A percentile compares a stretch with the other conserved stretches of the same genome.
Evolutionary conservation across 2,888 invertebrate species (phyloP).

Genomic region (Rhopalosiphum nymphaeae): DNA sequence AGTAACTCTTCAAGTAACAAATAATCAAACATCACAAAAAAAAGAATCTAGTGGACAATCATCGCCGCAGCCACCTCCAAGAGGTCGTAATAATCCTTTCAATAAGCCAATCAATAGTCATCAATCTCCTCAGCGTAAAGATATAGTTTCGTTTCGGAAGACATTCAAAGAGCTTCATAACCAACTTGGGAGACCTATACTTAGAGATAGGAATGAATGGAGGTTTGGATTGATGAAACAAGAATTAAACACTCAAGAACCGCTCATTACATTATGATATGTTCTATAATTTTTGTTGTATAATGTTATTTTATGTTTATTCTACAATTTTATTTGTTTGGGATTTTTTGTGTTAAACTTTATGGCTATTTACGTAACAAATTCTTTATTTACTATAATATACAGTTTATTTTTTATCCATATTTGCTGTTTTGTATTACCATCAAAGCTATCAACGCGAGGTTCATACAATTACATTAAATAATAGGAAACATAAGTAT

Average conservation of each 20-base stretch:
- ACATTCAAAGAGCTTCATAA: slow-evolving; percentile 81
- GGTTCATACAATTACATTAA: background rate
- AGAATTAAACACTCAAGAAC: slow-evolving; percentile 42
- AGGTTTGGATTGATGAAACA: slow-evolving; percentile 69
- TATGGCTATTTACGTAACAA: background rate
- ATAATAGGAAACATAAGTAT: too few species aligned
- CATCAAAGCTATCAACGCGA: background rate
- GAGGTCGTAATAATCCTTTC: slow-evolving; percentile 86
- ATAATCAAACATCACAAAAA: slow-evolving; percentile 61
- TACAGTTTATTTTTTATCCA: slow-evolving; percentile 44
- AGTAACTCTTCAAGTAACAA: slow-evolving; percentile 66
- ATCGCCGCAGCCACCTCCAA: slow-evolving; percentile 82
- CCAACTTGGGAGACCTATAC: slow-evolving; percentile 77
- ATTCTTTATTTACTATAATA: slow-evolving; percentile 31
- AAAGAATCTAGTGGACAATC: slow-evolving; percentile 59
- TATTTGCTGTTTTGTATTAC: background rate
- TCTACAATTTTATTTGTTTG: slow-evolving; percentile 21
- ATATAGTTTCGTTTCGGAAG: slow-evolving; percentile 72
- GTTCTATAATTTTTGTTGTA: slow-evolving; percentile 16
- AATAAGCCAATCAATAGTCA: slow-evolving; percentile 71
- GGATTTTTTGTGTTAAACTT: slow-evolving; percentile 2
- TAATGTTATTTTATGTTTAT: slow-evolving; percentile 30
- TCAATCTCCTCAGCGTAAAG: slow-evolving; percentile 49
- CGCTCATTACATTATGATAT: slow-evolving; percentile 57
- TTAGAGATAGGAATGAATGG: slow-evolving; percentile 80